These are phyloP conservation scores for Cichladusa arquata DNA, from an alignment of 2,113 vertebrate species.

Conservation along the genomic window DNA sequence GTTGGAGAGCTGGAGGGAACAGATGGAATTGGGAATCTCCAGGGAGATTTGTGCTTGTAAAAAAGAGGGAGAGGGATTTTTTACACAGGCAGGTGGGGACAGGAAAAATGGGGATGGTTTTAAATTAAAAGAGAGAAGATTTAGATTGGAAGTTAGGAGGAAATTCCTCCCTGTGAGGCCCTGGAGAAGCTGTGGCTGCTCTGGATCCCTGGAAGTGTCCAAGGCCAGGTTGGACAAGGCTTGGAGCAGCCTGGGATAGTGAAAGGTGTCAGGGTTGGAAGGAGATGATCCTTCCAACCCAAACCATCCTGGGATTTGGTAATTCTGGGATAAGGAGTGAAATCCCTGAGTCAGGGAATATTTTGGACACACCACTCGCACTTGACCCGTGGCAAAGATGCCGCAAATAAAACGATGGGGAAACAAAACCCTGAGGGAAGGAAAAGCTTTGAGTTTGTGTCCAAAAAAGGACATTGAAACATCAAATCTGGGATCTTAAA, in stretches of 20 bases:
- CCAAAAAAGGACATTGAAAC: neutral
- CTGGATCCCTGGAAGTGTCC: neutral
- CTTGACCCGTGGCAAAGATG: neutral
- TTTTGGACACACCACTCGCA: neutral
- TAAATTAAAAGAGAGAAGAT: neutral
- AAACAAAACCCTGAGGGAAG: neutral
- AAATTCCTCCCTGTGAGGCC: neutral
- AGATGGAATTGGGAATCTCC: neutral
- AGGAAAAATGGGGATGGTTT: neutral
- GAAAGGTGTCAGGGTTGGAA: neutral
- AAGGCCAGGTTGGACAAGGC: neutral
- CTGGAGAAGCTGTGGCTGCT: neutral
- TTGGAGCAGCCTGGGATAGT: too few relatives aligned
- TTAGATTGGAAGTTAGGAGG: neutral
- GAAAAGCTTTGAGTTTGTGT: neutral
- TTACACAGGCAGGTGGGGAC: neutral
- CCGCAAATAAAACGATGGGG: neutral
- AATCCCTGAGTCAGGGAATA: neutral
- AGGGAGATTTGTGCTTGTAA: neutral
- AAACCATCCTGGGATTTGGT: neutral
- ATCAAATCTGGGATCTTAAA: neutral
- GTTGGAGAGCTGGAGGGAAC: neutral
- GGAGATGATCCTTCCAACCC: neutral
- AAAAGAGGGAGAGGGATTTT: neutral
- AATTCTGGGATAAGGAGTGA: neutral